Evolutionary conservation across 2,888 invertebrate species (phyloP).

Genomic region (Ichneumon xanthorius): DNA sequence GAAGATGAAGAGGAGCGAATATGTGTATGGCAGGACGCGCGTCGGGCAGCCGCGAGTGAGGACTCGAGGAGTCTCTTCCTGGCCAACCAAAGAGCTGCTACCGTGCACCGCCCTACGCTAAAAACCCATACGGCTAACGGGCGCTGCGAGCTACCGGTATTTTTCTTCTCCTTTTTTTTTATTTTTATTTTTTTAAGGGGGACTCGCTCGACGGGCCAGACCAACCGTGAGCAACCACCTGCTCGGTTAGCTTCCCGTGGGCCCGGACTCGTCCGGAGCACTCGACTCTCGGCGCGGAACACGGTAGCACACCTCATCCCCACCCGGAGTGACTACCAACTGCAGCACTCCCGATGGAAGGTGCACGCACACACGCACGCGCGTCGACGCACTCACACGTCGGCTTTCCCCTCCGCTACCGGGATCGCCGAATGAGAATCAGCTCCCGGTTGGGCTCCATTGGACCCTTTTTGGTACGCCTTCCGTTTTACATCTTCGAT

Average conservation of each 20-base stretch:
- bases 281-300: conserved; percentile 55
- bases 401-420: conserved; percentile 51
- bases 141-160: conserved; percentile 81
- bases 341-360: conserved; percentile 57
- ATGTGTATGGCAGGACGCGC: conserved; percentile 51
- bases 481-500: conserved; percentile 61
- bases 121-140: conserved; percentile 72
- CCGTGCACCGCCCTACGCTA: conserved; percentile 84
- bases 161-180: conserved; percentile 58
- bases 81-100: conserved; percentile 84
- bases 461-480: conserved; percentile 65
- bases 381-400: conserved; percentile 3
- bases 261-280: conserved; percentile 62
- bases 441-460: conserved; percentile 60
- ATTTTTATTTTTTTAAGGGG: conserved; percentile 51
- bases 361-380: conserved; percentile 45
- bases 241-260: conserved; percentile 61
- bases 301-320: conserved; percentile 64
- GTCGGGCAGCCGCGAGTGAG: conserved; percentile 70
- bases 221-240: conserved; percentile 69
- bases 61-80: conserved; percentile 73
- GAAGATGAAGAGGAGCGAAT: conserved; percentile 36
- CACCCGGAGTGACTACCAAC: conserved; percentile 45
- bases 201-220: conserved; percentile 67
- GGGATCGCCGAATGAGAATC: conserved; percentile 60